phyloP scores from a whole-genome alignment of 2,113 vertebrate species.

The Oophaga pumilio region DNA sequence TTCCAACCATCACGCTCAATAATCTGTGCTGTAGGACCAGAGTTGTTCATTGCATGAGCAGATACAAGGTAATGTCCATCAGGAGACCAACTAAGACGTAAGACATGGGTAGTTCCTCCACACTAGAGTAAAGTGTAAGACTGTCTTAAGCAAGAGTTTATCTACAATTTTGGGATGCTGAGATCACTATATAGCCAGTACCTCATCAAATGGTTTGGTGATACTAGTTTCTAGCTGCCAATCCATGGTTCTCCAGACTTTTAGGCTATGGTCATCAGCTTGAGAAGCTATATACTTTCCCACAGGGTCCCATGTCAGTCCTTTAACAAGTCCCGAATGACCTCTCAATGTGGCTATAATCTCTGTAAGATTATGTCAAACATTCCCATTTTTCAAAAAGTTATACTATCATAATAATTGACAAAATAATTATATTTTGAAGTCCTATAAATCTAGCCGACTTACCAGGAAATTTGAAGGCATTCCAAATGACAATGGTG shows the following conservation, averaged over 20 bases:
- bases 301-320: slow-evolving; percentile 97
- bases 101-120: slow-evolving; percentile 93
- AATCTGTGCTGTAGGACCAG: slow-evolving; percentile 96
- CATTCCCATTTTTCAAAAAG: not conserved
- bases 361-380: slow-evolving; percentile 70
- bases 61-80: slow-evolving; percentile 98
- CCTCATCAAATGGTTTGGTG: slow-evolving; percentile 96
- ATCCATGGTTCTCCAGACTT: slow-evolving; percentile 97
- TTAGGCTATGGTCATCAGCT: slow-evolving; percentile 94
- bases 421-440: not conserved
- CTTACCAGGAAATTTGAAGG: slow-evolving; percentile 94
- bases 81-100: slow-evolving; percentile 97
- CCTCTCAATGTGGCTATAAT: slow-evolving; percentile 91
- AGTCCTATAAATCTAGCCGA: not conserved
- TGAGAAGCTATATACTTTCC: slow-evolving; percentile 98
- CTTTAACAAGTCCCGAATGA: slow-evolving; percentile 95
- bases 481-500: slow-evolving; percentile 98
- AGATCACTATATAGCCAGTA: slow-evolving; percentile 61
- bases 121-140: slow-evolving; percentile 73
- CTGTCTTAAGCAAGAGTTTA: not conserved
- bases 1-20: slow-evolving; percentile 98
- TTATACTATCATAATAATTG: not conserved
- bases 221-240: slow-evolving; percentile 97
- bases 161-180: not conserved
- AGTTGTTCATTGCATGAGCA: slow-evolving; percentile 99